These are phyloP conservation scores for Diceros bicornis DNA, from an alignment of 2,797 vertebrate genomes.

Conservation along the genomic window DNA sequence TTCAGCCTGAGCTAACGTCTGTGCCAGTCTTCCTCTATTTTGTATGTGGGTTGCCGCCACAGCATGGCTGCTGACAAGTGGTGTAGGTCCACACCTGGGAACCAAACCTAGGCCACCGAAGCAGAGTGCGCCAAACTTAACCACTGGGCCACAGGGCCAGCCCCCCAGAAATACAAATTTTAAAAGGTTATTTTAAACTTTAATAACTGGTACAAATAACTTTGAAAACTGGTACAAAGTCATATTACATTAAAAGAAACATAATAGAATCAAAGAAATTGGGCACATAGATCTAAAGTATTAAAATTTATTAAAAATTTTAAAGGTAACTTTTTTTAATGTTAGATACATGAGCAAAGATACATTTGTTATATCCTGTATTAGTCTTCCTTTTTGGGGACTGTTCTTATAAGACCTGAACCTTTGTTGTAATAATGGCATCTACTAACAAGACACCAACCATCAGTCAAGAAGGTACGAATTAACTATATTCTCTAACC, in stretches of 20 bases:
- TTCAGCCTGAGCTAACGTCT: no score
- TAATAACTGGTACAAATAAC: background rate
- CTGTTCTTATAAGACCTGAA: background rate
- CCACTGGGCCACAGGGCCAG: no score
- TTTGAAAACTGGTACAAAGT: conserved; percentile 29
- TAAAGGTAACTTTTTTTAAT: conserved; percentile 35
- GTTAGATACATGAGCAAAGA: conserved; percentile 15
- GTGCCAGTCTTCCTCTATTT: no score
- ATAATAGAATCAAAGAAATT: background rate
- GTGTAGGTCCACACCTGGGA: background rate
- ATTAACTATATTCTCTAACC: background rate
- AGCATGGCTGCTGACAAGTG: background rate
- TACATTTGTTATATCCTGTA: background rate
- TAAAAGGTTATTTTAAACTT: conserved; percentile 18
- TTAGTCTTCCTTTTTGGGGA: background rate
- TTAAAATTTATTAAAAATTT: background rate
- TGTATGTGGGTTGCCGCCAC: no score
- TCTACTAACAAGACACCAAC: background rate
- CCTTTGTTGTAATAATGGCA: background rate
- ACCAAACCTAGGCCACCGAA: no score
- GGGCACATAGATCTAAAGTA: background rate
- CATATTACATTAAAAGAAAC: background rate
- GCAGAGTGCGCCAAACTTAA: no score
- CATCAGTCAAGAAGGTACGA: background rate
- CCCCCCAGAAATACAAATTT: background rate